A percentile compares a stretch with the other conserved stretches of the same genome.
These are phyloP conservation scores for Discoglossus pictus DNA, from an alignment of 2,797 vertebrate species.

Conservation along the genomic window DNA sequence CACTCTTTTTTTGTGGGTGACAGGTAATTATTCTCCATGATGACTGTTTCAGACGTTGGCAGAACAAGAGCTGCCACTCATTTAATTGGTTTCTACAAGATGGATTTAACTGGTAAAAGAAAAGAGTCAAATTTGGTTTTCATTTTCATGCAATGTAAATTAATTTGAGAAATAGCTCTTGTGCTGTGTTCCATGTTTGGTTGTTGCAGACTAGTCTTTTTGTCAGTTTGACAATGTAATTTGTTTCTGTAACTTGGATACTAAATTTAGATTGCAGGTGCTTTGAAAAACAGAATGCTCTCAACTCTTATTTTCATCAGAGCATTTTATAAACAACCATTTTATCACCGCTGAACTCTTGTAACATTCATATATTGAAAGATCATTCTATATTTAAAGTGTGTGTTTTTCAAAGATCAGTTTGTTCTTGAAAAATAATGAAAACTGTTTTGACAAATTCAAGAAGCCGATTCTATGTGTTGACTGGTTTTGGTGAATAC, in stretches of 20 bases:
- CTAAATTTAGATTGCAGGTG: constrained; percentile 26
- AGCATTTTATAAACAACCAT: constrained; percentile 14
- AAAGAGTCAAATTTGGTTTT: constrained; percentile 31
- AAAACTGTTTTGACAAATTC: too few relatives aligned
- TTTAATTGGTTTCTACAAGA: constrained; percentile 50
- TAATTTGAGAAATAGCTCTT: constrained; percentile 6
- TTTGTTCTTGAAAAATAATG: too few relatives aligned
- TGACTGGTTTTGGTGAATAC: too few relatives aligned
- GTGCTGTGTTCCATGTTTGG: constrained; percentile 11
- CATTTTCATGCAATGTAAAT: constrained; percentile 22
- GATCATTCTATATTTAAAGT: too few relatives aligned
- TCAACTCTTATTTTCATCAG: constrained; percentile 7
- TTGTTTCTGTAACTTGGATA: constrained; percentile 15
- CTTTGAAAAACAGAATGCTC: constrained; percentile 3
- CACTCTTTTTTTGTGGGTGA: constrained; percentile 37
- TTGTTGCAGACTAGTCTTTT: constrained; percentile 13
- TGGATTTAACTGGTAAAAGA: constrained; percentile 34
- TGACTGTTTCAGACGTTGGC: constrained; percentile 30
- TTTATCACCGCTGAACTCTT: neutral
- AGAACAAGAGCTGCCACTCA: constrained; percentile 45
- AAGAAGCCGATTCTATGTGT: too few relatives aligned
- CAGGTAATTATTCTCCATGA: constrained; percentile 51
- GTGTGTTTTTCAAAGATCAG: too few relatives aligned
- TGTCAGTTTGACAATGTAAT: constrained; percentile 35
- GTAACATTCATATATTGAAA: too few relatives aligned